Conservation (phyloP, 2,888 invertebrate genomes). For the Stenodema calcarata region DNA sequence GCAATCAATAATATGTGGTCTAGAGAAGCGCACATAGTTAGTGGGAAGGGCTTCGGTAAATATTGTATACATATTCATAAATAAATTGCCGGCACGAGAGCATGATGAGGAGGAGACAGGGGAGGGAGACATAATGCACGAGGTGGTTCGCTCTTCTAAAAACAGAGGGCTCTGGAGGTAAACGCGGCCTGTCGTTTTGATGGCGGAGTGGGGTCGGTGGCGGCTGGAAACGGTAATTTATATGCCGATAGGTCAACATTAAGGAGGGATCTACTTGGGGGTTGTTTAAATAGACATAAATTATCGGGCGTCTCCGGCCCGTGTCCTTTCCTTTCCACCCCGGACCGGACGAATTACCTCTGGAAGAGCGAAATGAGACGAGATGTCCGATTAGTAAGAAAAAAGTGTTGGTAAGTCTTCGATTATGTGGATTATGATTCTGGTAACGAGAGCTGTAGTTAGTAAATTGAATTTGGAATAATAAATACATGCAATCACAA, state of each 20-base stretch:
- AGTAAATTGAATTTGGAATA: too few species aligned
- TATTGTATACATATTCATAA: constrained; percentile 52
- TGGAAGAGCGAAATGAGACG: too few species aligned
- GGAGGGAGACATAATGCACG: background rate
- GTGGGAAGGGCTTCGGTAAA: constrained; percentile 38
- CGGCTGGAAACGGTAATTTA: constrained; percentile 4
- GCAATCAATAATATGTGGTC: constrained; percentile 53
- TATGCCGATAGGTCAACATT: constrained; percentile 26
- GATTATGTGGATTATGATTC: too few species aligned
- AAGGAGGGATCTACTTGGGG: background rate
- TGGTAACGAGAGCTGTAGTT: too few species aligned
- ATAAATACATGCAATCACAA: too few species aligned
- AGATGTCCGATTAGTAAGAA: too few species aligned
- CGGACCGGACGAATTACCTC: too few species aligned
- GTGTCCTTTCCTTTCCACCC: background rate
- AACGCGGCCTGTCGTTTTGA: background rate
- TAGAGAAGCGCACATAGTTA: constrained; percentile 24
- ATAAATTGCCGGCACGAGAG: constrained; percentile 22
- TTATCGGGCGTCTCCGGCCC: background rate
- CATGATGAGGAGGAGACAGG: background rate
- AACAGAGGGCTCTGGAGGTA: background rate
- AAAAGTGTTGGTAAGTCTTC: too few species aligned
- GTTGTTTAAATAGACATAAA: background rate
- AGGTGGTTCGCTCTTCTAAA: constrained; percentile 1
- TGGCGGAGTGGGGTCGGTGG: background rate